A percentile compares a stretch with the other conserved stretches of the same genome.
phyloP scores from a whole-genome alignment of 2,888 invertebrate species.

The Leucophenga montana region DNA sequence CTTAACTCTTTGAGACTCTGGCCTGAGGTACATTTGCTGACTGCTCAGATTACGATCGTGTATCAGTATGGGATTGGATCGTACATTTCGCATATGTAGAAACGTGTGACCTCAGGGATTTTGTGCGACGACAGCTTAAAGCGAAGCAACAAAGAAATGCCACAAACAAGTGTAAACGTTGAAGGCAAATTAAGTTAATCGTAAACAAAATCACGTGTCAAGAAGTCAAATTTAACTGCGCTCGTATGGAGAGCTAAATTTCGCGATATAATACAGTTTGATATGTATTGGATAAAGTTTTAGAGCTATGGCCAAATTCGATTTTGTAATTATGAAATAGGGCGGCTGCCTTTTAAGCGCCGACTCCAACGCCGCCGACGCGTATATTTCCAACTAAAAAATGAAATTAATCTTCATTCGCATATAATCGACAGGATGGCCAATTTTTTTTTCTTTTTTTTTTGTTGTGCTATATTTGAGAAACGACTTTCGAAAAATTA shows the following conservation, averaged over 20 bases:
- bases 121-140: conserved; percentile 28
- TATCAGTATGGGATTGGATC: conserved; percentile 21
- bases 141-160: conserved; percentile 32
- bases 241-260: not conserved
- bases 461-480: conserved; percentile 27
- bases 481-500: conserved; percentile 55
- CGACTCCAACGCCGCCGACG: conserved; percentile 22
- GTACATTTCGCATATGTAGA: conserved; percentile 45
- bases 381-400: conserved; percentile 55
- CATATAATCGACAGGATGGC: conserved; percentile 62
- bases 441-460: conserved; percentile 9
- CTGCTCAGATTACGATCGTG: conserved; percentile 58
- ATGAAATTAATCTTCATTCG: conserved; percentile 65
- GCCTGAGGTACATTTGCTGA: not conserved
- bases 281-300: not conserved
- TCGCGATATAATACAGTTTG: not conserved
- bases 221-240: conserved; percentile 14
- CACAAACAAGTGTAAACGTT: conserved; percentile 62
- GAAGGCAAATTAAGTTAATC: conserved; percentile 63
- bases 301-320: not conserved
- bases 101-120: conserved; percentile 44
- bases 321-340: not conserved
- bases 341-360: not conserved
- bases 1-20: not conserved
- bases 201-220: conserved; percentile 51